Evolutionary conservation across 2,113 vertebrate genomes (phyloP).

Genomic region (Ophthalmolycus amberensis): DNA sequence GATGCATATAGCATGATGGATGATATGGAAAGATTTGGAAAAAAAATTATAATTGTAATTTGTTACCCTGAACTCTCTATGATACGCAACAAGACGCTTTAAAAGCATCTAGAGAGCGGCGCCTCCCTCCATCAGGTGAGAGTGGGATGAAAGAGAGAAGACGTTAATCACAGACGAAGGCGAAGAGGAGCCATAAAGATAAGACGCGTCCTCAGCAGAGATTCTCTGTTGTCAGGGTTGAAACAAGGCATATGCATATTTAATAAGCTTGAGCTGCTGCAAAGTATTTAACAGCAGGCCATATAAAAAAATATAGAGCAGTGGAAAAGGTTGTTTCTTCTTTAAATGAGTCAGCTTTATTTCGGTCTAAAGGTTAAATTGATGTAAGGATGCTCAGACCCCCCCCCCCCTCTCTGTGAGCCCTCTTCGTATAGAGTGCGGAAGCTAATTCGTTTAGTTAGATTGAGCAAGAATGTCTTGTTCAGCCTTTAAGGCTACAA

Average conservation of each 20-base stretch:
- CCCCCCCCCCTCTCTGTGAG: not conserved
- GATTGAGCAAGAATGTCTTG: not conserved
- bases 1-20: conserved; percentile 4
- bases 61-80: conserved; percentile 7
- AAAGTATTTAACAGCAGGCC: conserved; percentile 62
- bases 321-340: conserved; percentile 45
- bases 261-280: conserved; percentile 57
- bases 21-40: not conserved
- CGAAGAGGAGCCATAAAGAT: conserved; percentile 49
- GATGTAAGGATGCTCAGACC: not conserved
- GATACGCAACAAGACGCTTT: not conserved
- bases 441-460: not conserved
- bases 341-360: conserved; percentile 28
- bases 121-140: conserved; percentile 2
- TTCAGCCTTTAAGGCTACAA: not conserved
- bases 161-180: conserved; percentile 5
- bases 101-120: not conserved
- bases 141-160: conserved; percentile 5
- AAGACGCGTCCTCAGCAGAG: conserved; percentile 38
- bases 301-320: conserved; percentile 66
- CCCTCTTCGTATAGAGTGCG: not conserved
- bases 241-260: conserved; percentile 72
- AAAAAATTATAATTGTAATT: not conserved
- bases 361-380: conserved; percentile 49
- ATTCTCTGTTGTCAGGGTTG: conserved; percentile 49